A percentile compares a stretch with the other conserved stretches of the same genome.
These are phyloP conservation scores for Cylindroiulus punctatus DNA, from an alignment of 2,888 invertebrate genomes.

Conservation along the genomic window DNA sequence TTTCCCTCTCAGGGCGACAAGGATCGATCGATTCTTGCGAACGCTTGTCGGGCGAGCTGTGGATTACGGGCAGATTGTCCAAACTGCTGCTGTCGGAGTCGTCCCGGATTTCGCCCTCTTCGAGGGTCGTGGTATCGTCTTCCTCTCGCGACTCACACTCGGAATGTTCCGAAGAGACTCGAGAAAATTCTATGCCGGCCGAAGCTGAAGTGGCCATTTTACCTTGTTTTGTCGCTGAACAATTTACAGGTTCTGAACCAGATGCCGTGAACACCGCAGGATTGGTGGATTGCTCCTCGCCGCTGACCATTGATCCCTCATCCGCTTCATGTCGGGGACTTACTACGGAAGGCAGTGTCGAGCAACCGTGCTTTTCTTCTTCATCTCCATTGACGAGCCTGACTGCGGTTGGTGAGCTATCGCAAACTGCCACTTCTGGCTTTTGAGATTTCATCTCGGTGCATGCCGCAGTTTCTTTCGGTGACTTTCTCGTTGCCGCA, in stretches of 20 bases:
- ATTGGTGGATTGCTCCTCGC: not conserved
- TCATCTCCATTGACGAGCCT: not conserved
- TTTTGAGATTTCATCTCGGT: not conserved
- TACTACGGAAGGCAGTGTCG: not conserved
- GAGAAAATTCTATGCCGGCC: not conserved
- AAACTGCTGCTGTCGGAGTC: not conserved
- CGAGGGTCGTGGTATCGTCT: not conserved
- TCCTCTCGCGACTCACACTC: not conserved
- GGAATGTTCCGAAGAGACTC: not conserved
- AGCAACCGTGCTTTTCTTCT: not conserved
- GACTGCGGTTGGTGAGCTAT: not conserved
- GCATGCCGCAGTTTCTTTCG: not conserved
- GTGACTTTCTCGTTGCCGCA: not conserved
- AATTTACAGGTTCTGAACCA: too few species aligned
- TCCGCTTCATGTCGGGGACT: not conserved
- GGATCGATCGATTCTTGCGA: not conserved
- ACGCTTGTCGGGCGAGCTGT: not conserved
- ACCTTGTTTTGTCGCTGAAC: too few species aligned
- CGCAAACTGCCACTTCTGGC: not conserved
- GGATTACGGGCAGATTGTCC: not conserved
- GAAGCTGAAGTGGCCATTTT: too few species aligned
- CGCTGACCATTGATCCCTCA: not conserved
- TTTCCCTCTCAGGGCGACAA: not conserved
- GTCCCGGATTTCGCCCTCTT: slow-evolving; percentile 44
- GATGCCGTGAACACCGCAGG: too few species aligned